Conservation (phyloP, 2,113 vertebrate genomes). For the Hippocampus guttulatus region DNA sequence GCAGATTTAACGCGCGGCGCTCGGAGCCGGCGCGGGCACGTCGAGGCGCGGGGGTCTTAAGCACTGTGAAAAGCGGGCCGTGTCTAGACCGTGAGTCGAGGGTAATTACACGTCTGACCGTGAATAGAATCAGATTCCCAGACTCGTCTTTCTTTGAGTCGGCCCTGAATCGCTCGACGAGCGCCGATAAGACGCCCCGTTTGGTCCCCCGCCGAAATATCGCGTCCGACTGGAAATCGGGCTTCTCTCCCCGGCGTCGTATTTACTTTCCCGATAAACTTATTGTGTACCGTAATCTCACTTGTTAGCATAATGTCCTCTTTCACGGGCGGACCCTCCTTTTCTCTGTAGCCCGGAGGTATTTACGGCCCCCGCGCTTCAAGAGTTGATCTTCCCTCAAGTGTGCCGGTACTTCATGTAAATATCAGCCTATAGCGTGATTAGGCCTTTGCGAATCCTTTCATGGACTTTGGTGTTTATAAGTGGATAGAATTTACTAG, state of each 20-base stretch:
- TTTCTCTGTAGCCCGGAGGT: slow-evolving; percentile 65
- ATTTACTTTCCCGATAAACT: slow-evolving; percentile 83
- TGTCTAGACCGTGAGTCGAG: slow-evolving; percentile 96
- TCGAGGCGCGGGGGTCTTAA: slow-evolving; percentile 96
- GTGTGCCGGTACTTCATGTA: slow-evolving; percentile 65
- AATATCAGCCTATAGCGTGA: slow-evolving; percentile 75
- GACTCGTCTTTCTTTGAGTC: slow-evolving; percentile 88
- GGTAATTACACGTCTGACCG: slow-evolving; percentile 97
- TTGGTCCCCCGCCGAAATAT: slow-evolving; percentile 74
- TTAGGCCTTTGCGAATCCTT: slow-evolving; percentile 68
- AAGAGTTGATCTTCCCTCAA: slow-evolving; percentile 77
- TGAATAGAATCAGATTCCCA: slow-evolving; percentile 91
- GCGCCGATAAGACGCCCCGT: slow-evolving; percentile 77
- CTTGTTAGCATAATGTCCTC: slow-evolving; percentile 79
- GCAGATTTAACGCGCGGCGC: slow-evolving; percentile 89
- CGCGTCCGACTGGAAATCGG: slow-evolving; percentile 53
- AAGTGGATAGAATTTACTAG: slow-evolving; percentile 73
- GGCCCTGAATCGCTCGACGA: slow-evolving; percentile 83
- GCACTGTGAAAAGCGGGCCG: slow-evolving; percentile 93
- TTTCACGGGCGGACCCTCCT: slow-evolving; percentile 68
- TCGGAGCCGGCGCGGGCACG: slow-evolving; percentile 80
- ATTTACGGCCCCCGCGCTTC: slow-evolving; percentile 65
- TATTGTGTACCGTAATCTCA: slow-evolving; percentile 83
- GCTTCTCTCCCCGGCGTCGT: slow-evolving; percentile 57
- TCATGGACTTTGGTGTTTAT: slow-evolving; percentile 65